Evolutionary conservation across 37 sponge, comb jelly and placozoan species (phyloP), one percentile per base, ranked within the genome.

Genomic region (Oopsacas minuta): DNA sequence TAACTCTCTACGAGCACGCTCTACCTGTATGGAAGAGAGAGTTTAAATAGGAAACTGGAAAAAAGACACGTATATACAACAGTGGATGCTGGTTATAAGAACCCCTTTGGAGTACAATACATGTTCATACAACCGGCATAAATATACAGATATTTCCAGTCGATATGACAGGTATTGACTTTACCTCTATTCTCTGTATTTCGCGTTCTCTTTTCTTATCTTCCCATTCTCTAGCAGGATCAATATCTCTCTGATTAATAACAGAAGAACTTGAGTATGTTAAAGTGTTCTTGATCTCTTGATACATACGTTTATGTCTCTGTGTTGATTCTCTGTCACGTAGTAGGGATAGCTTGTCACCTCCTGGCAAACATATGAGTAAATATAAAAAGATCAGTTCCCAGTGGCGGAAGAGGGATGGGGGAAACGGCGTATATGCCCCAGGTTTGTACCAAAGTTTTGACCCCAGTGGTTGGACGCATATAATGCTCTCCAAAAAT

Each of bases 121-220:
- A 42, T 17, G 12, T 42, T 42, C 49, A 42, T 15, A 8, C 49
- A 42, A 8, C n/a, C n/a, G n/a, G n/a, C n/a, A n/a, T n/a, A n/a
- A n/a, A n/a, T n/a, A n/a, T n/a, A n/a, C n/a, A n/a, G n/a, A n/a
- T n/a, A n/a, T n/a, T n/a, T n/a, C n/a, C n/a, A n/a, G n/a, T n/a
- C n/a, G n/a, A n/a, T n/a, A n/a, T n/a, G n/a, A n/a, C n/a, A n/a
- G n/a, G n/a, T n/a, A n/a, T n/a, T n/a, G n/a, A 46, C 51, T 34
- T n/a, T 20, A 61, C 75, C 75, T 61, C 75, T 5, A 61, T 61
- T n/a, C 75, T 61, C 75, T 61, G 75, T n/a, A 61, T 61, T 34
- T 61, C 75, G 5, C 75, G 22, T 61, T 61, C 75, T 12, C 75
- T 61, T 34, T 61, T 61, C 75, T 61, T 61, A 61, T 61, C 30